A percentile compares a stretch with the other conserved stretches of the same genome.
Conservation (phyloP, 2,113 vertebrate species). For the Spilogale gracilis region DNA sequence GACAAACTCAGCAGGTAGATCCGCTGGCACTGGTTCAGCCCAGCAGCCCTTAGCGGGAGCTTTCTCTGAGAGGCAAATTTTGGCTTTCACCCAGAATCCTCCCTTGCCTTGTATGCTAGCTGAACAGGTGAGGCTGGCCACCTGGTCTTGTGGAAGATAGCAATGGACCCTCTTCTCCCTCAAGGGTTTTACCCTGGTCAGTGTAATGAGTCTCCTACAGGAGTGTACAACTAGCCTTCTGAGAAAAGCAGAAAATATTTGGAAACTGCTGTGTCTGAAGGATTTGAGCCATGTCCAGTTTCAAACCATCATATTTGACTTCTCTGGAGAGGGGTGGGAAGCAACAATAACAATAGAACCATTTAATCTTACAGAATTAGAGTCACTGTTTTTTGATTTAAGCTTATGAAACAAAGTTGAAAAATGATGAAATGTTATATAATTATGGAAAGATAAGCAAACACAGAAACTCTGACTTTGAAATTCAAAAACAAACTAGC, state of each 20-base stretch:
- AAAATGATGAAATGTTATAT: not conserved
- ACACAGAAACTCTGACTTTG: not conserved
- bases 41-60: not conserved
- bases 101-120: not conserved
- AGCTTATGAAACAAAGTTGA: not conserved
- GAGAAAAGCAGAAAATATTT: not conserved
- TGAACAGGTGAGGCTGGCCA: not conserved
- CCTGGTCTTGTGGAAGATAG: not conserved
- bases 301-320: not conserved
- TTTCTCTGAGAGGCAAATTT: not conserved
- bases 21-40: not conserved
- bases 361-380: not conserved
- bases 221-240: not conserved
- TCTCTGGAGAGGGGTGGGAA: not conserved
- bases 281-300: not conserved
- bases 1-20: slow-evolving; percentile 67
- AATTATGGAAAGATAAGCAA: not conserved
- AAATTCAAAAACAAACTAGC: not conserved
- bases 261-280: not conserved
- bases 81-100: not conserved
- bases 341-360: not conserved
- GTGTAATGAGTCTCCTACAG: not conserved
- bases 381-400: not conserved
- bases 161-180: not conserved
- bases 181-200: not conserved